Evolutionary conservation across 2,888 invertebrate species (phyloP).

Genomic region (Psococerastis gibbosa): DNA sequence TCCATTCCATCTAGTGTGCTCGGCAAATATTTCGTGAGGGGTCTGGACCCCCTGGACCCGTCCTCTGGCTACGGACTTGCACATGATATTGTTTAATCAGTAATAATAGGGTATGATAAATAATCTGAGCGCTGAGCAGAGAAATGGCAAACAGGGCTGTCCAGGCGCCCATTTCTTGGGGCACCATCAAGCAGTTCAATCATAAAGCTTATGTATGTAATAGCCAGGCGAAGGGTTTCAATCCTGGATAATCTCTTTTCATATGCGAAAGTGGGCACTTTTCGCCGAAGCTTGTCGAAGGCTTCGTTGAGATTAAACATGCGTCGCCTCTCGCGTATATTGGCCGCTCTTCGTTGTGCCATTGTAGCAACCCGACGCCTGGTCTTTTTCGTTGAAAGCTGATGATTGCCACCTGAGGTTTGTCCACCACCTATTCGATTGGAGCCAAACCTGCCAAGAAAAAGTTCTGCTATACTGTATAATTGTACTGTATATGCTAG

Average conservation of each 20-base stretch:
- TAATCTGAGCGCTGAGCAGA: background rate
- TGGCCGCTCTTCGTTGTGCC: constrained; percentile 79
- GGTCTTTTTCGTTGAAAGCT: constrained; percentile 43
- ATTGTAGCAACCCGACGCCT: constrained; percentile 75
- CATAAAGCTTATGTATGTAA: constrained; percentile 95
- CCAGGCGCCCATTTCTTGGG: constrained; percentile 16
- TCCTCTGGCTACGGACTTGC: too few relatives aligned
- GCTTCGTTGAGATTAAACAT: constrained; percentile 96
- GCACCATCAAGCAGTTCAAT: constrained; percentile 50
- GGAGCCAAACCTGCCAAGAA: too few relatives aligned
- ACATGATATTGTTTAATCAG: too few relatives aligned
- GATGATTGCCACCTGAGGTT: too few relatives aligned
- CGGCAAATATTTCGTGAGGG: too few relatives aligned
- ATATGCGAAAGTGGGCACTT: constrained; percentile 92
- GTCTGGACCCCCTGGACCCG: too few relatives aligned
- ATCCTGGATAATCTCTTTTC: constrained; percentile 89
- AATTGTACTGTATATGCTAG: too few relatives aligned
- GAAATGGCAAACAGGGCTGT: constrained; percentile 5
- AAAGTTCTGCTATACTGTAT: too few relatives aligned
- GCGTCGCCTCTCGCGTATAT: constrained; percentile 76
- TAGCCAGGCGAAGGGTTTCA: constrained; percentile 83
- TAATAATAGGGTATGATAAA: constrained; percentile 1
- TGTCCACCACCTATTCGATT: too few relatives aligned
- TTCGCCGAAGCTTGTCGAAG: constrained; percentile 77
- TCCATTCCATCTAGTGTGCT: too few relatives aligned